Base-by-base conservation (phyloP, 2,113 vertebrate genomes). In the Scomber scombrus region DNA sequence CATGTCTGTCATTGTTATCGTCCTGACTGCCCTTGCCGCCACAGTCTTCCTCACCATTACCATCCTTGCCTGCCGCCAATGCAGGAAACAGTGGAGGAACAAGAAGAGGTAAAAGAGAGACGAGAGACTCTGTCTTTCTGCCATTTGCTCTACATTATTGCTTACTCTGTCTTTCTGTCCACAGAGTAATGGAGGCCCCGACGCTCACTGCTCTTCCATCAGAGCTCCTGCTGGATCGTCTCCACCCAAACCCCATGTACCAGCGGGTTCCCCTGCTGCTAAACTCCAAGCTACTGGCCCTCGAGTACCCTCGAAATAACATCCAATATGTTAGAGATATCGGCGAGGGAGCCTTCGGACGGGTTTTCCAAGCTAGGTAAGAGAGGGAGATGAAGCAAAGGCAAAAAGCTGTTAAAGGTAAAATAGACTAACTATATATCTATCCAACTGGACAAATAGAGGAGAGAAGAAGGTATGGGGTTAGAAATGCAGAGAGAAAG, bases 231-330 rank as follows among this genome's bases (percentile, higher is more conserved):
- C 89, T 99, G 85, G 98, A 99, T 77, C 95, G 97, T 31, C 95
- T 99, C 61, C 98, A 98, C 47, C 97, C 98, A 8, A 99, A 99
- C 80, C 98, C 98, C 3, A 99, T 99, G 97, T 99, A 99, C 91
- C 98, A 99, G 91, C 93, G 98, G 21, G 95, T 99, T 90, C 98
- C 98, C 0, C 95, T 99, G 43, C 96, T 99, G 65, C 95, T 99
- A 43, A 99, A 98, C 80, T 96, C 97, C 13, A 99, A 99, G 89
- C 88, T 99, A 61, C 95, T 98, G 81, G 96, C 95, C 56, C 93
- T 99, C n/a, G 98, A 99, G 84, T 99, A 99, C 80, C 98, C 98
- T 0, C 95, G 98, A 23, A 99, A 99, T 87, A 99, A 99, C 80
- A 99, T 99, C 70, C 97, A 99, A 70, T 99, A 99, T 0, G 98